Base-by-base conservation (phyloP, 2,888 invertebrate genomes). In the Aporophyla nigra region DNA sequence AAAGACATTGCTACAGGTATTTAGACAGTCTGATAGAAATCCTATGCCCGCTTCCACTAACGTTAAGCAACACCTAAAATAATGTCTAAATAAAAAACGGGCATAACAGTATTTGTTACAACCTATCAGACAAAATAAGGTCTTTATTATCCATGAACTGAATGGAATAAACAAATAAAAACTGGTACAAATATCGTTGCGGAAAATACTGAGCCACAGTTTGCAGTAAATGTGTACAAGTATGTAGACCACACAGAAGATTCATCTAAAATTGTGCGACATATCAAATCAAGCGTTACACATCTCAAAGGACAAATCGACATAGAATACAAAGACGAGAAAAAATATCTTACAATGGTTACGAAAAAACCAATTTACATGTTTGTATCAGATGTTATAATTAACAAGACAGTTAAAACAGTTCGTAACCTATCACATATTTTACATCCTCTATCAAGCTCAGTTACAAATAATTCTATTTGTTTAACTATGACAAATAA, bases 401-500 rank as follows among this genome's bases (percentile, higher is more conserved):
- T 90, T 82, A 89, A 90, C 91, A 90, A 91, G 89, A 92, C 73
- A 88, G 76, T 85, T 91, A 91, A 93, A 93, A 92, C 88, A 90
- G 82, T 88, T 88, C 88, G 80, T 89, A 85, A 74, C 72, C 85
- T 88, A 86, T 87, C 86, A 88, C 89, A 84, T 88, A 87, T 85
- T 83, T 79, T 87, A 91, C 88, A 91, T 63, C 66, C 68, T 62
- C 87, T 91, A 90, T 85, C 82, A 94, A 94, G 93, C 94, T 86
- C 88, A 86, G 83, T 90, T 91, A 91, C 90, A 88, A 90, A 90
- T 87, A 88, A 87, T 71, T 72, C 83, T 85, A 87, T 90, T 89
- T 93, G 86, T 95, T 94, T 93, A 94, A 85, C 88, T 92, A 91
- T 80, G 88, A 93, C 91, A 94, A 93, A 94, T 93, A 87, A 87